Base-by-base conservation (phyloP, 2,113 vertebrate species). In the Ciconia stormi region DNA sequence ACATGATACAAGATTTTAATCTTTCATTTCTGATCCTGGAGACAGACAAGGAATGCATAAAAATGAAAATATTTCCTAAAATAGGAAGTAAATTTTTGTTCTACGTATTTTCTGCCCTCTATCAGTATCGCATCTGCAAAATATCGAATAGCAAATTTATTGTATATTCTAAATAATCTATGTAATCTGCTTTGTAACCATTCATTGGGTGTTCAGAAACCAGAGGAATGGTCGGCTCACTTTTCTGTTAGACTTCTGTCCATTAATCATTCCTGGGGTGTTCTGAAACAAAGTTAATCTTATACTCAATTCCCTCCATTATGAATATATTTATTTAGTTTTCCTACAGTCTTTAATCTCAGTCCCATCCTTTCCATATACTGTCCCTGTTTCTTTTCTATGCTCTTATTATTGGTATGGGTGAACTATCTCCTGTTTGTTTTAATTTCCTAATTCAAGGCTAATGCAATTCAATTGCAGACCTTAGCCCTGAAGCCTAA, bases 401-500 rank as follows among this genome's bases (percentile, higher is more conserved):
- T 81, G 87, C 7, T 21, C 22, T 80, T 70, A 9, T 66, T 84
- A 32, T 63, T 91, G 22, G 8, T 55, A 59, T 47, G 47, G 13
- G 19, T 50, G 22, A 87, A 66, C 20, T 42, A 36, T 89, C 26
- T 58, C 38, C 34, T 61, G 30, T 77, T 92, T 85, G 22, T 73
- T 94, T 91, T 90, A 94, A 95, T 96, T 82, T 90, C 82, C 44
- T 96, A 79, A 93, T 90, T 95, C 78, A 95, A 59, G 49, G 47
- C 44, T 94, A 93, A 90, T 90, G 44, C 17, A 79, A 94, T 90
- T 82, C 56, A 59, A 26, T 63, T 79, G 73, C 52, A 93, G 90
- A 90, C 94, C 92, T 90, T 92, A 55, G 84, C 96, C 78, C 55
- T 76, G 40, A 92, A 90, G 44, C 18, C 61, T 46, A 91, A 82